Evolutionary conservation across 2,888 invertebrate species (phyloP).

Genomic region (Gisinianus flammeolus): DNA sequence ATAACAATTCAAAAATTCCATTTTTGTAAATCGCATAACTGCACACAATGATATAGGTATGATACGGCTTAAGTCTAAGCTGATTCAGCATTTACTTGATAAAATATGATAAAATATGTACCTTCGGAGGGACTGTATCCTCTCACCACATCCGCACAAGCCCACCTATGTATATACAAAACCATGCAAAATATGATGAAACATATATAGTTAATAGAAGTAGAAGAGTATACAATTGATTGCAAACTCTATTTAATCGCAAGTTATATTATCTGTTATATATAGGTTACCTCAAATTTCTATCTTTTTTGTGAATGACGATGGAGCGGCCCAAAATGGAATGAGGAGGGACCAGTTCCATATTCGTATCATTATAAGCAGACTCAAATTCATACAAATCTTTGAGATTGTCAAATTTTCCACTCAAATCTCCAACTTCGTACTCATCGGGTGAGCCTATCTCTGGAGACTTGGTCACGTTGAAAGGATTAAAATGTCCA

Average conservation of each 20-base stretch:
- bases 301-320: constrained; percentile 76
- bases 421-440: constrained; percentile 83
- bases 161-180: constrained; percentile 74
- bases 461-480: constrained; percentile 70
- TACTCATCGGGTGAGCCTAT: constrained; percentile 85
- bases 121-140: constrained; percentile 70
- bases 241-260: no score
- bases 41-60: background rate
- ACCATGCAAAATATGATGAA: no score
- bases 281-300: constrained; percentile 53
- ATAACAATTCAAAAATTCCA: background rate
- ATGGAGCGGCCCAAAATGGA: constrained; percentile 86
- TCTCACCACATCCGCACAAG: constrained; percentile 82
- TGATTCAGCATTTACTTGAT: no score
- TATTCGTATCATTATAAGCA: constrained; percentile 77
- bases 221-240: no score
- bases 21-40: background rate
- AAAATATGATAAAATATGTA: no score
- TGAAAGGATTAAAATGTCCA: constrained; percentile 85
- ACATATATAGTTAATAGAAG: no score
- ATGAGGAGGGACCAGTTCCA: constrained; percentile 80
- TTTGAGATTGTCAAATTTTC: constrained; percentile 81
- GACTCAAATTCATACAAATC: constrained; percentile 65
- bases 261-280: no score
- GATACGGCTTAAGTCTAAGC: background rate